Evolutionary conservation across 2,888 invertebrate species (phyloP).

Genomic region (Hirtodrosophila trivittata): DNA sequence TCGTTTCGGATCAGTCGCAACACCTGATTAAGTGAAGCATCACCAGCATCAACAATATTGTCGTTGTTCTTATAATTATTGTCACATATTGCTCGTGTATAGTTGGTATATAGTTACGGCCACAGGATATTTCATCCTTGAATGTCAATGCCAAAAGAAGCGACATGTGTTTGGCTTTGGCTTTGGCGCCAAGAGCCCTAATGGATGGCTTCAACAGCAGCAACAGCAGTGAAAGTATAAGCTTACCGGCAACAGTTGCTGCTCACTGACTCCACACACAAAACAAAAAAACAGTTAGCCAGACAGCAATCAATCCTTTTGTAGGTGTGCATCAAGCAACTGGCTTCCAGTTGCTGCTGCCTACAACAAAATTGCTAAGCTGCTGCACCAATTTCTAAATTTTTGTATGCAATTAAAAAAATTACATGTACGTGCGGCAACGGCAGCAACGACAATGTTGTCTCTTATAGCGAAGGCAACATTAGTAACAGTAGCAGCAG

Average conservation of each 20-base stretch:
- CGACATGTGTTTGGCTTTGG: slow-evolving; percentile 68
- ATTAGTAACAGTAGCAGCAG: too few species aligned
- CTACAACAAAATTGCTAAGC: slow-evolving; percentile 34
- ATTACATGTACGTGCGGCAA: slow-evolving; percentile 78
- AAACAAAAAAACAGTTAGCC: too few species aligned
- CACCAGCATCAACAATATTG: slow-evolving; percentile 50
- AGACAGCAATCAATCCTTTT: slow-evolving; percentile 30
- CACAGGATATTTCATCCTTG: slow-evolving; percentile 64
- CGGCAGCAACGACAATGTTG: slow-evolving; percentile 47
- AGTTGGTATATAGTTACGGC: slow-evolving; percentile 67
- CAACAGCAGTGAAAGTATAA: slow-evolving; percentile 72
- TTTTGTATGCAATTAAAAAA: slow-evolving; percentile 79
- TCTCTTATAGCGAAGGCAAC: slow-evolving; percentile 19
- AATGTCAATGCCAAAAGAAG: slow-evolving; percentile 63
- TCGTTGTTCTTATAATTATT: slow-evolving; percentile 29
- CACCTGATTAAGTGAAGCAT: slow-evolving; percentile 82
- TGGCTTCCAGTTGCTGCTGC: slow-evolving; percentile 13
- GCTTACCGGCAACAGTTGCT: slow-evolving; percentile 62
- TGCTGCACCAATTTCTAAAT: slow-evolving; percentile 69
- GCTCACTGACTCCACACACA: slow-evolving; percentile 21
- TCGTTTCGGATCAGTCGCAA: slow-evolving; percentile 81
- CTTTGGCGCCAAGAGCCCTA: slow-evolving; percentile 32
- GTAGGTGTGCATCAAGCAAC: slow-evolving; percentile 52
- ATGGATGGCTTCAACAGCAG: too few species aligned
- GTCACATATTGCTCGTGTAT: slow-evolving; percentile 47